Conservation (phyloP, 2,113 vertebrate species). For the Neolamprologus devosi region DNA sequence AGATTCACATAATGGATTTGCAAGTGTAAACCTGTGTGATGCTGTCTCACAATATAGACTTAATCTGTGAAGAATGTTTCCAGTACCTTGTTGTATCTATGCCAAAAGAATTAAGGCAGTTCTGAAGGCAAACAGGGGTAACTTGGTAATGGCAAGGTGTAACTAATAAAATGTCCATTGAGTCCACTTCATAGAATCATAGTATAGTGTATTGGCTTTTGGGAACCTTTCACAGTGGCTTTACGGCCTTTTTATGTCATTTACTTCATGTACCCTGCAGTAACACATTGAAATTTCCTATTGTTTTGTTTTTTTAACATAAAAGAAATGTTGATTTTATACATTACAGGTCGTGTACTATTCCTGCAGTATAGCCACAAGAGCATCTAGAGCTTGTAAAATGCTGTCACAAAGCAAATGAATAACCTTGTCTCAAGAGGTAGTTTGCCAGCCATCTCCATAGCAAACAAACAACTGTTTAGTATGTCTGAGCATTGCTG, state of each 20-base stretch:
- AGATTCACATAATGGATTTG: background rate
- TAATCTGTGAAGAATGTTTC: background rate
- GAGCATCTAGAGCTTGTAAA: background rate
- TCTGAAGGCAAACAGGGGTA: background rate
- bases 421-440: background rate
- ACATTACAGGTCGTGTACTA: background rate
- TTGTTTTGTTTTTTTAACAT: background rate
- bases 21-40: background rate
- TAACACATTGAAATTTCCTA: background rate
- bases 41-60: background rate
- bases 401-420: background rate
- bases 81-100: background rate
- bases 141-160: background rate
- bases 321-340: background rate
- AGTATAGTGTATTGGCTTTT: background rate
- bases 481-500: background rate
- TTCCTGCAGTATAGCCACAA: background rate
- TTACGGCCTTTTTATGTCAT: background rate
- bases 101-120: background rate
- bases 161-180: background rate
- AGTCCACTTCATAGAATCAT: background rate
- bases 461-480: conserved; percentile 1
- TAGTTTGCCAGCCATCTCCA: background rate
- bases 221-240: background rate
- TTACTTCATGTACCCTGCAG: background rate